Percentiles rank a stretch among this genome's conserved stretches.
Evolutionary conservation across 2,113 vertebrate species (phyloP).

Genomic region (Odocoileus virginianus): DNA sequence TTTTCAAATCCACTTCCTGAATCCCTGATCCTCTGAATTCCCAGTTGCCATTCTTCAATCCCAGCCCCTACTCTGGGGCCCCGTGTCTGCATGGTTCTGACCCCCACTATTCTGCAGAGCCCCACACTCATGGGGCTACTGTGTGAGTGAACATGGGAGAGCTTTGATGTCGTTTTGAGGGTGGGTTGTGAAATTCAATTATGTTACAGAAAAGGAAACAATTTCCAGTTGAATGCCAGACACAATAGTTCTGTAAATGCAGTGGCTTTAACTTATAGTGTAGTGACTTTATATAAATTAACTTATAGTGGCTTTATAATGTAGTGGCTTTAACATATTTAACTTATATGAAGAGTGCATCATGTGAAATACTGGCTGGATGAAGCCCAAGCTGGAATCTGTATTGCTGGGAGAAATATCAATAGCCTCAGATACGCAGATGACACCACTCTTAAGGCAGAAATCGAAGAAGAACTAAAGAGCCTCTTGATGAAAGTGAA

Average conservation of each 20-base stretch:
- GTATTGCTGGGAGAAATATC: not conserved
- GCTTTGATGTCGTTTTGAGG: not conserved
- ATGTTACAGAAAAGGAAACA: not conserved
- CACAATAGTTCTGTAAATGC: not conserved
- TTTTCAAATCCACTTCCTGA: not conserved
- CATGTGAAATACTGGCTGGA: not conserved
- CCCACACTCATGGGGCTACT: rapidly evolving
- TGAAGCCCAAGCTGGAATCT: not conserved
- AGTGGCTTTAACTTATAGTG: not conserved
- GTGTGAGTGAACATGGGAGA: not conserved
- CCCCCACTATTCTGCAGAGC: not conserved
- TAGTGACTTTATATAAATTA: not conserved
- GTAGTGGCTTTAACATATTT: not conserved
- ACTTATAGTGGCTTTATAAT: not conserved
- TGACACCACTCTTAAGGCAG: not conserved
- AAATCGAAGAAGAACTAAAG: not conserved
- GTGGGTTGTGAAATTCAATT: not conserved
- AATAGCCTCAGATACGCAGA: not conserved
- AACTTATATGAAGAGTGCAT: not conserved
- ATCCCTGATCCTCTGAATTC: not conserved
- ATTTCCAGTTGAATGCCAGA: not conserved
- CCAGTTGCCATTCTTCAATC: rapidly evolving
- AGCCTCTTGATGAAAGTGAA: not conserved
- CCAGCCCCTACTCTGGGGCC: not conserved
- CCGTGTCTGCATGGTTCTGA: not conserved